Percentiles rank a stretch among this genome's conserved stretches.
phyloP scores from a whole-genome alignment of 2,113 vertebrate species.

The Paraplagusia blochii region DNA sequence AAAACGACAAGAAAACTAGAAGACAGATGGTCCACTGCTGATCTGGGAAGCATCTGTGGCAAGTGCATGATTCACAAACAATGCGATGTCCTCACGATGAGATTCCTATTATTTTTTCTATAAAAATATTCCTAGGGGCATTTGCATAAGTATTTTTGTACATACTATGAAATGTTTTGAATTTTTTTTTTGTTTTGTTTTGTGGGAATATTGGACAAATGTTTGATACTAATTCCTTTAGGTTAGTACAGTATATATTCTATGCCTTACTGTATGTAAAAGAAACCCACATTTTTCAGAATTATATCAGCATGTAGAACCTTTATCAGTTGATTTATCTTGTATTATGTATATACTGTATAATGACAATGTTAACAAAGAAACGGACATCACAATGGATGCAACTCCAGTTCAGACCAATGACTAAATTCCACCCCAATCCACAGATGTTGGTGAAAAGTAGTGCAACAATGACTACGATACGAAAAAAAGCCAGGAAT shows the following conservation, averaged over 20 bases:
- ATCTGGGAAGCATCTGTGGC: constrained; percentile 46
- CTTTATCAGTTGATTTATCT: constrained; percentile 78
- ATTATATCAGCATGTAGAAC: constrained; percentile 87
- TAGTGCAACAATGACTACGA: constrained; percentile 11
- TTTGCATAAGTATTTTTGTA: constrained; percentile 83
- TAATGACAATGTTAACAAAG: constrained; percentile 74
- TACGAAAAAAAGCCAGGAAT: constrained; percentile 53
- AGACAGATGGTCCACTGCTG: constrained; percentile 48
- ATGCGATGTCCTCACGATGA: constrained; percentile 68
- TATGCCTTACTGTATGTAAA: constrained; percentile 84
- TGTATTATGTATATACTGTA: constrained; percentile 82
- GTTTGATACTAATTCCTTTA: constrained; percentile 76
- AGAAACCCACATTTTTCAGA: constrained; percentile 75
- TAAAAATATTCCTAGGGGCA: constrained; percentile 71
- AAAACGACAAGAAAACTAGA: constrained; percentile 25
- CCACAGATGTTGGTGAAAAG: constrained; percentile 36
- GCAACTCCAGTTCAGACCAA: constrained; percentile 72
- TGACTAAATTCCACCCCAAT: constrained; percentile 38
- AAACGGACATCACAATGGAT: constrained; percentile 78
- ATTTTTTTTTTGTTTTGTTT: constrained; percentile 67
- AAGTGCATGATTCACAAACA: constrained; percentile 70
- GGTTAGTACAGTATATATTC: constrained; percentile 85
- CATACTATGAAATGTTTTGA: constrained; percentile 64
- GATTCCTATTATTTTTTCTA: constrained; percentile 79
- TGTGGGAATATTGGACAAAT: constrained; percentile 71